phyloP scores from a whole-genome alignment of 2,888 invertebrate species.

The Calephelis perditalis region DNA sequence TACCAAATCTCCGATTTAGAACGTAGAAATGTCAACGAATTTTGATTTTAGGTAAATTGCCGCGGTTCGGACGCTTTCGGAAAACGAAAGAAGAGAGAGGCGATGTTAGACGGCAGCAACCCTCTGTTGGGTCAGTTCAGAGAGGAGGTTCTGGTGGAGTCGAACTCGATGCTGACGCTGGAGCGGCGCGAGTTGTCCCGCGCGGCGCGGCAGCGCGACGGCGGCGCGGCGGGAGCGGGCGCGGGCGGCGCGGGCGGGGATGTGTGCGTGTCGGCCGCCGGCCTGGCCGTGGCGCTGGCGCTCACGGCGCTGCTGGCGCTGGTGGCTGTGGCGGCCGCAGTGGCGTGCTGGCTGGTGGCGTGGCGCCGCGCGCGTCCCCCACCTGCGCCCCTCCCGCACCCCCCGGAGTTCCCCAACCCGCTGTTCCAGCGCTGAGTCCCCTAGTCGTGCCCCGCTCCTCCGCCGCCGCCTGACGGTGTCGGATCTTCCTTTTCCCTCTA shows the following conservation, averaged over 20 bases:
- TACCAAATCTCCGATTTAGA: too few relatives aligned
- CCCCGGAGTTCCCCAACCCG: slow-evolving; percentile 96
- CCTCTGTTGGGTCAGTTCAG: slow-evolving; percentile 89
- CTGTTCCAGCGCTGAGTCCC: slow-evolving; percentile 80
- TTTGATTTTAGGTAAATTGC: slow-evolving; percentile 85
- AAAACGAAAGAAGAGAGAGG: slow-evolving; percentile 83
- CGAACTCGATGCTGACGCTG: slow-evolving; percentile 93
- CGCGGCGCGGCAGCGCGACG: slow-evolving; percentile 87
- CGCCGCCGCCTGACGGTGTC: slow-evolving; percentile 75
- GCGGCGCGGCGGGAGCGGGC: slow-evolving; percentile 82
- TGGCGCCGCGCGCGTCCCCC: slow-evolving; percentile 92
- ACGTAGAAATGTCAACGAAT: too few relatives aligned
- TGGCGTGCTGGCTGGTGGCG: slow-evolving; percentile 97
- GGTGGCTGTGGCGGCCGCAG: slow-evolving; percentile 95
- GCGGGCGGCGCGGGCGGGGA: slow-evolving; percentile 81
- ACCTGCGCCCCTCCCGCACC: slow-evolving; percentile 94
- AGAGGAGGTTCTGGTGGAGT: slow-evolving; percentile 95
- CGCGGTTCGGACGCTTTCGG: slow-evolving; percentile 94
- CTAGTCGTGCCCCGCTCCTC: slow-evolving; percentile 72
- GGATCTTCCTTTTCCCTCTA: slow-evolving; percentile 65
- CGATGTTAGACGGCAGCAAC: slow-evolving; percentile 59
- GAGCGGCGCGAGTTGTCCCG: slow-evolving; percentile 89
- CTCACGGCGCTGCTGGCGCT: slow-evolving; percentile 94
- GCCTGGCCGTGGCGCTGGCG: slow-evolving; percentile 93
- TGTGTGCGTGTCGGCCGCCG: slow-evolving; percentile 96